Evolutionary conservation across 2,113 vertebrate species (phyloP).

Genomic region (Rhinolophus sinicus): DNA sequence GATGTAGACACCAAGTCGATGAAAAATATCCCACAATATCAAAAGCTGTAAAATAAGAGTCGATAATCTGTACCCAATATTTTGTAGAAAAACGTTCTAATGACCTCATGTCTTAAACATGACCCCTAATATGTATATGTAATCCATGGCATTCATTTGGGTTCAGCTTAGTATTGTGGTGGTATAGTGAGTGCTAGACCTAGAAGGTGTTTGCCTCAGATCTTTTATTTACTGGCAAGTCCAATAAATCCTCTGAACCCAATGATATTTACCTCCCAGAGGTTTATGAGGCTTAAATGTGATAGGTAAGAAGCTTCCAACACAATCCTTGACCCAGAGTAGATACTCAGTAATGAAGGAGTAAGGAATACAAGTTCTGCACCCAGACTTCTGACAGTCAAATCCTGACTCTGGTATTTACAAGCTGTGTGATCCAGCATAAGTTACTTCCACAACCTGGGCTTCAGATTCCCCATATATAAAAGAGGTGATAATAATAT

Average conservation of each 20-base stretch:
- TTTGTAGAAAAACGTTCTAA: neutral
- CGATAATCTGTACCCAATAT: neutral
- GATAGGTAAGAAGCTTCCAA: neutral
- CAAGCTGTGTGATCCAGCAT: neutral
- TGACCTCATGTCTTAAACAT: neutral
- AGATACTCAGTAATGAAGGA: neutral
- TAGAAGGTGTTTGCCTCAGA: neutral
- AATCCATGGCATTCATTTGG: neutral
- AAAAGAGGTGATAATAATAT: neutral
- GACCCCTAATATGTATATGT: neutral
- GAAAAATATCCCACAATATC: neutral
- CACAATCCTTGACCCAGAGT: neutral
- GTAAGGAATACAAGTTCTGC: neutral
- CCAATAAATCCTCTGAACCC: neutral
- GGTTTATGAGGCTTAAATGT: neutral
- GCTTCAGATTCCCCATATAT: neutral
- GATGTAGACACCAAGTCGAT: neutral
- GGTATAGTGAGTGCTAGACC: neutral
- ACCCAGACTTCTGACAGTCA: neutral
- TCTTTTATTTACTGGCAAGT: constrained; percentile 8
- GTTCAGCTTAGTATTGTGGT: neutral
- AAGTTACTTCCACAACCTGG: neutral
- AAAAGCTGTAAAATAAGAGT: neutral
- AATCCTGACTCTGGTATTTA: neutral
- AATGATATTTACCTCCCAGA: neutral